Base-by-base conservation (phyloP, 1,140 invertebrate genomes). In the Helicorthomorpha holstii region DNA sequence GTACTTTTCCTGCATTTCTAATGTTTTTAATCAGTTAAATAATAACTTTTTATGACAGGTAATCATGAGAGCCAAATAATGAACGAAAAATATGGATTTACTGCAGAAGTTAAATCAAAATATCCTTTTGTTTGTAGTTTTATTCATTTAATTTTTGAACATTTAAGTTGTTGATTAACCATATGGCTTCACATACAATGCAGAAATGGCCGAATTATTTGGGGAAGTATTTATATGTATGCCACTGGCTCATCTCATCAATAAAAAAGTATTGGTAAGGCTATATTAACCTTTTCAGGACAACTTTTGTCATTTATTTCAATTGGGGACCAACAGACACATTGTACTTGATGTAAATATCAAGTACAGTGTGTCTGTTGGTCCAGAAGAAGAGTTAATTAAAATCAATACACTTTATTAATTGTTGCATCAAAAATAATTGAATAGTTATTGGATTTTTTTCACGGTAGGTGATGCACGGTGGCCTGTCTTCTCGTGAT, bases 21-120 rank as follows among this genome's bases (percentile, higher is more conserved):
- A n/a, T n/a, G n/a, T n/a, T n/a, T n/a, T 10, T 10, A 46, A 55
- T 50, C 47, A 16, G 48, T 53, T 57, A 24, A 1, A 45, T 16
- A 49, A 49, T 56, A 23, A 52, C 22, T 46, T 57, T 24, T 1
- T 45, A 27, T 50, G 26, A 25, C 64, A 92, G 90, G 93, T 27
- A 98, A 99, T 69, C 95, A 98, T 67, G 95, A 99, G 66, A 95
- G 88, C 61, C 77, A 83, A 22, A 93, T 85, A 16, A 98, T 99
- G 94, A 99, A 99, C 71, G 90, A 96, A 70, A 95, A 98, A 83
- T 98, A 98, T 69, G 94, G 94, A 21, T 98, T 98, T 73, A 85
- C 93, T 60, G 93, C 93, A 1, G 94, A 98, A 75, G 93, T 98
- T 0, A 91, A 89, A 62, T 78, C 85, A 3, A 99, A 99, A 69